Base-by-base conservation (phyloP, 2,888 invertebrate genomes). In the Epiperipatus broadwayi region DNA sequence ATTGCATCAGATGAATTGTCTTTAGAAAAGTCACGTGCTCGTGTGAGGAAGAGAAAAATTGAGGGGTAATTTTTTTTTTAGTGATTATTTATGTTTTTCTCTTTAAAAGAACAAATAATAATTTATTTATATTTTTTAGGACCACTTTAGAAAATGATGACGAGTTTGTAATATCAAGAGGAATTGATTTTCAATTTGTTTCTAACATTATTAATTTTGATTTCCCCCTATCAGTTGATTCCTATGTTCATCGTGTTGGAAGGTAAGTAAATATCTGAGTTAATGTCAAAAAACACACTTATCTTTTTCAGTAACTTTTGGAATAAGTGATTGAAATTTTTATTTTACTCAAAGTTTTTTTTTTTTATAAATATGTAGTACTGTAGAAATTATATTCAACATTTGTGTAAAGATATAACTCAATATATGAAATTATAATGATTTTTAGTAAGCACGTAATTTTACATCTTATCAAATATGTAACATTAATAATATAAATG, bases 201-300 rank as follows among this genome's bases (percentile, higher is more conserved):
- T 73, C 91, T 5, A 95, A 95, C 62, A 87, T 99, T 1, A 76
- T 99, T 41, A 99, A 99, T 63, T 97, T 95, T 62, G 97, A 99
- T 64, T 95, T 97, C 59, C 97, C 97, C 0, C 62, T 71, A 7
- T 78, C 81, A 54, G 72, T 79, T 0, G 78, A 73, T 51, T 76
- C 89, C 0, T 99, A 99, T 56, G 76, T 97, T 42, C 97, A 99
- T 58, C 68, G 97, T 51, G 93, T 91, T 0, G 97, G 95, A 0
- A 57, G 63, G 63, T 64, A 43, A 36, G 44, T 31, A 28, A 27
- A 10, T 65, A 87, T 39, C 85, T 85, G 3, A 85, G 85, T 0
- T 65, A 85, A 44, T 85, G 84, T 5, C 78, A 73, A 46, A 79
- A 81, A 25, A 25, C 25, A 8, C 8, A 8, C n/a, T 10, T 25